Evolutionary conservation across 2,113 vertebrate species (phyloP), one percentile per base, ranked within the genome.

Genomic region (Columba livia): DNA sequence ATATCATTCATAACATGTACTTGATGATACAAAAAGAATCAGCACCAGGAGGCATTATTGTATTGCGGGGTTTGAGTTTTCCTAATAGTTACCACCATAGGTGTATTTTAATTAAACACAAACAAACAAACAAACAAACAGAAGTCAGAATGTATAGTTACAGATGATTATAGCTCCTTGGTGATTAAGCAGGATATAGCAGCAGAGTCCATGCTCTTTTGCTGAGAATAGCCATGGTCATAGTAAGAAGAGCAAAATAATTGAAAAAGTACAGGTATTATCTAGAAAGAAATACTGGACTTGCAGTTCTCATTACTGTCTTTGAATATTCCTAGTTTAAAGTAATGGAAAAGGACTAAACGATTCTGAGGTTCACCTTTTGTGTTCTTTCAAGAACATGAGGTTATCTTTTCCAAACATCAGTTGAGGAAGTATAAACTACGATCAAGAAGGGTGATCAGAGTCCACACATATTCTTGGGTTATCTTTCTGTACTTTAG

Each of bases 1-100:
- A 69, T 38, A 85, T 60, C 10, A 19, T 25, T 60, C 54, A 2
- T 23, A 73, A 5, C 6, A 40, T 11, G 9, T n/a, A 14, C 2
- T 77, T 87, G 21, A 62, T 12, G 2, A 72, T 34, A 15, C 50
- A 83, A 50, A 57, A 62, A 42, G 13, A 57, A 36, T 4, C 12
- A 25, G 0, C 10, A 34, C 12, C 16, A 20, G 14, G 48, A 62
- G 2, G 3, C 0, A 1, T 13, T 74, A 15, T 48, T 75, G 3
- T 66, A 36, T 5, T 38, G 15, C 28, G 40, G 8, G 51, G 13
- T 53, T 8, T 73, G 64, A 50, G 19, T n/a, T 38, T 19, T 74
- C 64, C 58, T 23, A 42, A 19, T 42, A 32, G 4, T 16, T 48
- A 20, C 2, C 15, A 19, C 2, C 18, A 7, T 21, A 36, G 9